Conservation (phyloP, 2,113 vertebrate species). For the Barnardius zonarius region DNA sequence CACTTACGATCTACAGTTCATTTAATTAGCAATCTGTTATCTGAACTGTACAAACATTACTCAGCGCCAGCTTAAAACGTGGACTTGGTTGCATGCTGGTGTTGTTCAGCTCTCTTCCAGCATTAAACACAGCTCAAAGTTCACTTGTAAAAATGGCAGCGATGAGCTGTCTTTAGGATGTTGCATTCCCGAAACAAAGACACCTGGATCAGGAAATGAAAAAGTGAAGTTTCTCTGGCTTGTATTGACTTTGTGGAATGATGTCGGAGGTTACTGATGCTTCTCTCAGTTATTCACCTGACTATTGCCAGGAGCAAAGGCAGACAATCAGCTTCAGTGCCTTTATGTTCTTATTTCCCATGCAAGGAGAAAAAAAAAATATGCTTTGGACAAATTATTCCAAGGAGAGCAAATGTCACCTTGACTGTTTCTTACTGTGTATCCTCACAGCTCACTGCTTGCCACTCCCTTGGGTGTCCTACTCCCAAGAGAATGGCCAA, state of each 20-base stretch:
- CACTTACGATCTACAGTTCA: neutral
- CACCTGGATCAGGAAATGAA: neutral
- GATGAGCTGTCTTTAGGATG: neutral
- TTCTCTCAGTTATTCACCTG: neutral
- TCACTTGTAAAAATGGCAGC: neutral
- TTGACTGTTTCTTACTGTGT: neutral
- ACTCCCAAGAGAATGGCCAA: neutral
- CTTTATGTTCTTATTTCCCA: neutral
- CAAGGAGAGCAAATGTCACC: neutral
- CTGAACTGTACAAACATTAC: neutral
- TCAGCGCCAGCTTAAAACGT: rapidly evolving
- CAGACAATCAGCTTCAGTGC: neutral
- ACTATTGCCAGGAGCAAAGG: neutral
- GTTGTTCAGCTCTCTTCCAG: neutral
- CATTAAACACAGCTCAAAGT: neutral
- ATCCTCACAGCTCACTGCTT: neutral
- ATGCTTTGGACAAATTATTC: neutral
- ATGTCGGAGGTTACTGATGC: neutral
- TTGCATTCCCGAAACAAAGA: neutral
- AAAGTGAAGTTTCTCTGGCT: neutral
- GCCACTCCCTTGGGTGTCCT: neutral
- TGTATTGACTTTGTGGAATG: neutral
- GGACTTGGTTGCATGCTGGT: neutral
- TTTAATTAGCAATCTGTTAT: neutral
- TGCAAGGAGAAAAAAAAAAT: neutral